phyloP scores from a whole-genome alignment of 1,140 invertebrate genomes.

The Sarcophaga peregrina region DNA sequence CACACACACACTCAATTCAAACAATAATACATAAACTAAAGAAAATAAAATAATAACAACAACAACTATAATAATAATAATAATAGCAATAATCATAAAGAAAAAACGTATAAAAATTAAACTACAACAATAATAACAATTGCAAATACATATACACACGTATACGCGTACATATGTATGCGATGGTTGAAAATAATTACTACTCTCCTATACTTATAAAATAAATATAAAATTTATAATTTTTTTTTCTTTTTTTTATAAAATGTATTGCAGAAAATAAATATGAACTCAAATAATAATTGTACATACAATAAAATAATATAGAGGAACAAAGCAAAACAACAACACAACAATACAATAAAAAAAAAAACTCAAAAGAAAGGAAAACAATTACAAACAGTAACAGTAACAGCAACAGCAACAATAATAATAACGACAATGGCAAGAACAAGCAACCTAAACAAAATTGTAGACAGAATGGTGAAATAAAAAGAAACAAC shows the following conservation, averaged over 20 bases:
- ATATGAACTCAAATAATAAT: not conserved
- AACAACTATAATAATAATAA: not conserved
- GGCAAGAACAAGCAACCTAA: not conserved
- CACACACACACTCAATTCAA: slow-evolving; percentile 26
- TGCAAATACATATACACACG: too few species aligned
- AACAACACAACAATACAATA: not conserved
- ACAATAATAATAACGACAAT: too few species aligned
- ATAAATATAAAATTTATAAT: not conserved
- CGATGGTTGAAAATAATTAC: not conserved
- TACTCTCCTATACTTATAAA: not conserved
- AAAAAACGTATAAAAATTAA: not conserved
- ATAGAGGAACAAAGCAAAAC: too few species aligned
- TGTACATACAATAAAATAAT: not conserved
- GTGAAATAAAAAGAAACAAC: not conserved
- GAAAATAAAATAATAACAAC: slow-evolving; percentile 26
- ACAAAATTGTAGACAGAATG: not conserved
- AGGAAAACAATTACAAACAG: not conserved
- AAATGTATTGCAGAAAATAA: slow-evolving; percentile 3
- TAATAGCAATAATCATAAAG: not conserved
- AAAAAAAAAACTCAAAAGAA: not conserved
- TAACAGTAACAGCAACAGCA: too few species aligned
- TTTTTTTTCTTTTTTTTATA: too few species aligned
- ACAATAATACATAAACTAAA: slow-evolving; percentile 29
- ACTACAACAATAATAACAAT: not conserved
- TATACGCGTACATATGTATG: too few species aligned